These are phyloP conservation scores for Siphonodentalium dalli DNA, from an alignment of 2,888 invertebrate species.

Conservation along the genomic window DNA sequence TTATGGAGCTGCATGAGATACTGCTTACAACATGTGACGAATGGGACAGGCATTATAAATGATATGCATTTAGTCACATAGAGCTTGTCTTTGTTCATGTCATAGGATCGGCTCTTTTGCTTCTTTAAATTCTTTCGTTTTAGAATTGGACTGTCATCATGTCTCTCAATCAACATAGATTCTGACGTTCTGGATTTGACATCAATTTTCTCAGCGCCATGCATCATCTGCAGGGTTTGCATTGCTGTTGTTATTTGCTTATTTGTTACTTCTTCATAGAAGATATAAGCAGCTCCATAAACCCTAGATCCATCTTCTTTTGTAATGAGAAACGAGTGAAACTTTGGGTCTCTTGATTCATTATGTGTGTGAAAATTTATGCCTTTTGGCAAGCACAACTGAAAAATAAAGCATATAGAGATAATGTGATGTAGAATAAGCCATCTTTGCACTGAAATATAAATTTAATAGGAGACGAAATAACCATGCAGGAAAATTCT, in stretches of 20 bases:
- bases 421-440: background rate
- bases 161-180: too few relatives aligned
- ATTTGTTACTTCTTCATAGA: slow-evolving; percentile 95
- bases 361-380: slow-evolving; percentile 94
- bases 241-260: slow-evolving; percentile 92
- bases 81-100: slow-evolving; percentile 90
- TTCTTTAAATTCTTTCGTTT: slow-evolving; percentile 29
- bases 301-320: slow-evolving; percentile 93
- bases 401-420: slow-evolving; percentile 44
- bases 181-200: too few relatives aligned
- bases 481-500: too few relatives aligned
- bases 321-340: slow-evolving; percentile 97
- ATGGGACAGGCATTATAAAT: slow-evolving; percentile 88
- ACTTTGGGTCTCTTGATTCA: slow-evolving; percentile 82
- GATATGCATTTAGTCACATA: slow-evolving; percentile 95
- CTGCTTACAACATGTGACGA: slow-evolving; percentile 64
- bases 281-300: slow-evolving; percentile 93
- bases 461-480: too few relatives aligned
- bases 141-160: slow-evolving; percentile 27
- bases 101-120: slow-evolving; percentile 70
- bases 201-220: slow-evolving; percentile 55
- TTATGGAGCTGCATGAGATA: slow-evolving; percentile 55
- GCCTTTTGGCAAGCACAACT: slow-evolving; percentile 95
- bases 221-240: slow-evolving; percentile 86
- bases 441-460: too few relatives aligned